These are phyloP conservation scores for Tylochromis polylepis DNA, from an alignment of 2,113 vertebrate genomes.

Conservation along the genomic window DNA sequence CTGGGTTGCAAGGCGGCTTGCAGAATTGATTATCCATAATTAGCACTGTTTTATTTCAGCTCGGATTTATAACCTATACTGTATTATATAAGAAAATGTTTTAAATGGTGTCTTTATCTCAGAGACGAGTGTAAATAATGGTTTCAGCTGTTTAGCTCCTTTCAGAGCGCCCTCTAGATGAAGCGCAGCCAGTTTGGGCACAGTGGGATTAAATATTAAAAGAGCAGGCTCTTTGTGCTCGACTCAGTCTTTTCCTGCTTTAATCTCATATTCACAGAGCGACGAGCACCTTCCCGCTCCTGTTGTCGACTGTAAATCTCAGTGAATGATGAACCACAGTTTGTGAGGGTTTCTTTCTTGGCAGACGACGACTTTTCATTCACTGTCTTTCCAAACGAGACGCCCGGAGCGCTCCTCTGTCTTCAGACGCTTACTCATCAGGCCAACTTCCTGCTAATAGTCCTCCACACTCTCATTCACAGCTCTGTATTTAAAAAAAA, in stretches of 20 bases:
- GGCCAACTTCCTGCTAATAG: constrained; percentile 42
- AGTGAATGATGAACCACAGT: background rate
- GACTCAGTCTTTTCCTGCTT: background rate
- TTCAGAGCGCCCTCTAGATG: background rate
- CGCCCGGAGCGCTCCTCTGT: constrained; percentile 22
- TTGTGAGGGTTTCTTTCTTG: constrained; percentile 14
- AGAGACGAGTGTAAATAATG: background rate
- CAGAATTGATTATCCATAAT: background rate
- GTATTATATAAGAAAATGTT: background rate
- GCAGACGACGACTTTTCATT: constrained; percentile 39
- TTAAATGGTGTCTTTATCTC: background rate
- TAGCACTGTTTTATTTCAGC: background rate
- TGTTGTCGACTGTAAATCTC: background rate
- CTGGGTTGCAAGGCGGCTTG: background rate
- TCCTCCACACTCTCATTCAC: constrained; percentile 30
- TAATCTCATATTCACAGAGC: background rate
- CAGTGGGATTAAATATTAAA: background rate
- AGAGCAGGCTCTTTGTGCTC: background rate
- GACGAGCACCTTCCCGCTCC: background rate
- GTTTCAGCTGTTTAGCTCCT: background rate
- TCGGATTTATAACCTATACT: background rate
- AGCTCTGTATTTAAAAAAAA: background rate
- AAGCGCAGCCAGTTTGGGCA: background rate
- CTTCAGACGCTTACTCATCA: constrained; percentile 58
- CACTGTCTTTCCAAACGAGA: constrained; percentile 39